phyloP scores from a whole-genome alignment of 53 echinoderm and acorn worm species.

The Echinarachnius parma region DNA sequence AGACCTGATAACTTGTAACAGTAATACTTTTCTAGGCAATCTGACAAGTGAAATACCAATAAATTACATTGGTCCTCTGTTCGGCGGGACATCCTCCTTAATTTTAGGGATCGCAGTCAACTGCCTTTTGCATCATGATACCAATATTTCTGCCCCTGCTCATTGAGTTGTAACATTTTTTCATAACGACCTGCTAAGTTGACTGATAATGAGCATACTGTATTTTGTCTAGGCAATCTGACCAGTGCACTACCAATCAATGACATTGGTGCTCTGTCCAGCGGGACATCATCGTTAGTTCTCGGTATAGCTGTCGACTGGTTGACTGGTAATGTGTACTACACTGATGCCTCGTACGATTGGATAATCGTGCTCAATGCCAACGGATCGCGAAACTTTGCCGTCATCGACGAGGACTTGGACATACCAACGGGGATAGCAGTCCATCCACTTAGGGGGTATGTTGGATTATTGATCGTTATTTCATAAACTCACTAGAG shows the following conservation, averaged over 20 bases:
- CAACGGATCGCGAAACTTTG: conserved; percentile 28
- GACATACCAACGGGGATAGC: conserved; percentile 76
- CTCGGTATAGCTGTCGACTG: conserved; percentile 73
- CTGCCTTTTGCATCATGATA: too few relatives aligned
- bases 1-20: too few relatives aligned
- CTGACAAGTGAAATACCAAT: too few relatives aligned
- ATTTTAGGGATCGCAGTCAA: too few relatives aligned
- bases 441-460: conserved; percentile 74
- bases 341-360: conserved; percentile 78
- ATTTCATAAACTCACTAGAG: too few relatives aligned
- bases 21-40: too few relatives aligned
- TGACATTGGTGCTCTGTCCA: conserved; percentile 18
- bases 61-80: too few relatives aligned
- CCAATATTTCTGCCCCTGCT: too few relatives aligned
- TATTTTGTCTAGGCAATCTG: conserved; percentile 10
- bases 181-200: too few relatives aligned
- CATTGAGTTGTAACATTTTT: too few relatives aligned
- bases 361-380: conserved; percentile 73
- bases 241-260: conserved; percentile 36
- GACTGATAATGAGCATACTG: not conserved
- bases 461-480: too few relatives aligned
- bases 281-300: conserved; percentile 67
- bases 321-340: conserved; percentile 73
- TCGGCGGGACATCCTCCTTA: too few relatives aligned
- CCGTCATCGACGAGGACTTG: conserved; percentile 58